phyloP scores from a whole-genome alignment of 2,888 invertebrate species.

The Leucophora obtusa region DNA sequence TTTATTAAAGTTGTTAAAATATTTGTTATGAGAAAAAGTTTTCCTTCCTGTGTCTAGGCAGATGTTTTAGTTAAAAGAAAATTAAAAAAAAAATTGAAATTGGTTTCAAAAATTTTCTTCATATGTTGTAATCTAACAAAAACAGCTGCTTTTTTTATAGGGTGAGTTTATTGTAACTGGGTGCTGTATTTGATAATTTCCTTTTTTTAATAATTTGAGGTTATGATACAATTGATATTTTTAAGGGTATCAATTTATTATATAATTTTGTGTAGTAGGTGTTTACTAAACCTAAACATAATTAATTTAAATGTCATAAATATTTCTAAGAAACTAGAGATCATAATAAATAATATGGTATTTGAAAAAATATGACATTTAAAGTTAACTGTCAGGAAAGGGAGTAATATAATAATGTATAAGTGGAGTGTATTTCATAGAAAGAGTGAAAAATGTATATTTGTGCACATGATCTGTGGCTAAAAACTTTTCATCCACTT shows the following conservation, averaged over 20 bases:
- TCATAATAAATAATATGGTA: constrained; percentile 30
- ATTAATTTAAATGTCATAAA: constrained; percentile 41
- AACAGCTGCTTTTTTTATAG: constrained; percentile 23
- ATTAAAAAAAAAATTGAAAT: constrained; percentile 28
- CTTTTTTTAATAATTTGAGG: constrained; percentile 11
- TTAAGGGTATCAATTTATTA: constrained; percentile 13
- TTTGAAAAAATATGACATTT: constrained; percentile 8
- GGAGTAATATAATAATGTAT: neutral
- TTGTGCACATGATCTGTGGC: no score
- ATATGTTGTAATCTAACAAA: neutral
- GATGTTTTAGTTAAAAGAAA: constrained; percentile 42
- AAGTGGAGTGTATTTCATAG: no score
- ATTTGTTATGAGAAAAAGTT: constrained; percentile 2
- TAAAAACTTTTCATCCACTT: no score
- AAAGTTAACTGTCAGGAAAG: neutral
- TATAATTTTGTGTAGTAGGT: constrained; percentile 21
- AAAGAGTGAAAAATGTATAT: no score
- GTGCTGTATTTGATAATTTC: neutral
- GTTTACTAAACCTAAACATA: constrained; percentile 30
- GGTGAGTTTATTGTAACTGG: constrained; percentile 24
- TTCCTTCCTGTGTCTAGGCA: constrained; percentile 33
- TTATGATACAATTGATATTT: constrained; percentile 5
- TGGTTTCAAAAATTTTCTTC: constrained; percentile 3
- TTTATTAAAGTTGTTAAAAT: constrained; percentile 33
- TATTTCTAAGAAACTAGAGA: neutral